These are phyloP conservation scores for Vulpes lagopus DNA, from an alignment of 2,113 vertebrate genomes.

Conservation along the genomic window DNA sequence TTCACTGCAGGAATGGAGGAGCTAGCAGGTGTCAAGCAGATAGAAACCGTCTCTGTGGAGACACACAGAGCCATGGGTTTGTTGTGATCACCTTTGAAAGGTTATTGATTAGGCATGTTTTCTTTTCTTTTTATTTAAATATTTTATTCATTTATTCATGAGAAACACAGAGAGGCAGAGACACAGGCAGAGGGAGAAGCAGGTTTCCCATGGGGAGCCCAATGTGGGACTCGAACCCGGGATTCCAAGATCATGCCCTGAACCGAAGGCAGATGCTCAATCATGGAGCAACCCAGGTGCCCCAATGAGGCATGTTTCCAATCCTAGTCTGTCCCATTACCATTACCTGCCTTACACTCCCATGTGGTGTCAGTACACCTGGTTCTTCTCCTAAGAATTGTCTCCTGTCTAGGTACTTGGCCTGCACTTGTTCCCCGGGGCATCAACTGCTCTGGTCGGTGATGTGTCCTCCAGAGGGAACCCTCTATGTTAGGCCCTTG, in stretches of 20 bases:
- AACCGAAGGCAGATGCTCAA: too few species aligned
- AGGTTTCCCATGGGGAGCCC: too few species aligned
- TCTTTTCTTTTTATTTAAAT: too few species aligned
- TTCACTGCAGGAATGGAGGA: too few species aligned
- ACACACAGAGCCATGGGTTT: accelerated
- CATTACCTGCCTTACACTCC: accelerated
- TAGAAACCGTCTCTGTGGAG: background rate
- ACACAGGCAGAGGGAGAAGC: too few species aligned
- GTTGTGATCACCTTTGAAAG: accelerated
- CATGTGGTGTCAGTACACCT: accelerated
- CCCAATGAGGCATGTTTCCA: accelerated
- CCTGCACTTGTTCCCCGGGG: background rate
- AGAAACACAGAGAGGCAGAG: too few species aligned
- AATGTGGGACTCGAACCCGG: too few species aligned
- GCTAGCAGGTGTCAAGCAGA: accelerated
- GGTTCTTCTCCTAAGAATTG: accelerated
- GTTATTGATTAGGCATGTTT: accelerated
- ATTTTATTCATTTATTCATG: too few species aligned
- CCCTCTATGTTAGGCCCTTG: accelerated
- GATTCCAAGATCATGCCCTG: too few species aligned
- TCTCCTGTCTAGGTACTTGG: accelerated
- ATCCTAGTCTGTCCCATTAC: accelerated
- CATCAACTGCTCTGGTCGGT: background rate
- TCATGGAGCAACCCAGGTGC: too few species aligned
- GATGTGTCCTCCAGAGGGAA: accelerated